Evolutionary conservation across 2,888 invertebrate species (phyloP).

Genomic region (Miltochrista miniata): DNA sequence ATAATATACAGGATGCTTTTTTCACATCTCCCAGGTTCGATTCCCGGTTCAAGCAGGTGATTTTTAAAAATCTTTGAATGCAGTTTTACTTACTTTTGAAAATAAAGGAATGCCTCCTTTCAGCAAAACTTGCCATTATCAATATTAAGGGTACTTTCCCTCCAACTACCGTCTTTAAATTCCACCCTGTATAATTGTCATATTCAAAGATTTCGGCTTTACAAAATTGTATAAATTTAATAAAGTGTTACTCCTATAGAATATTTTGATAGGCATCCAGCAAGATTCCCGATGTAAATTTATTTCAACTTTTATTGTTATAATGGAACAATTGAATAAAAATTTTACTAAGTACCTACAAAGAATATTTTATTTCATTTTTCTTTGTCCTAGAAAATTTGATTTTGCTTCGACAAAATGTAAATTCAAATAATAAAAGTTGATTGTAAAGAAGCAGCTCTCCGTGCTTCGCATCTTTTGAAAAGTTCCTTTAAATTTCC

Average conservation of each 20-base stretch:
- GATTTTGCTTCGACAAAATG: not conserved
- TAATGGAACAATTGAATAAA: not conserved
- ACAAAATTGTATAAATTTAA: not conserved
- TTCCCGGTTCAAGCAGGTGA: too few relatives aligned
- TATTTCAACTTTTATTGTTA: not conserved
- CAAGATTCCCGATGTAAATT: not conserved
- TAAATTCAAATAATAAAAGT: not conserved
- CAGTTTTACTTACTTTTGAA: too few relatives aligned
- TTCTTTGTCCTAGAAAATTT: not conserved
- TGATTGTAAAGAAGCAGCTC: not conserved
- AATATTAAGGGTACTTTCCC: too few relatives aligned
- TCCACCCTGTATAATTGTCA: too few relatives aligned
- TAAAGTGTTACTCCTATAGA: not conserved
- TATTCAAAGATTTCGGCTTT: not conserved
- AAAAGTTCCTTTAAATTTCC: too few relatives aligned
- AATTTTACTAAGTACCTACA: not conserved
- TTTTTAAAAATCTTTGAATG: too few relatives aligned
- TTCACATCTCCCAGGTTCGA: too few relatives aligned
- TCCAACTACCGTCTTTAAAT: too few relatives aligned
- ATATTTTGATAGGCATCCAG: not conserved
- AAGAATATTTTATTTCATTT: not conserved
- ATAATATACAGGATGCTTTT: too few relatives aligned
- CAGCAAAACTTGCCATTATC: too few relatives aligned
- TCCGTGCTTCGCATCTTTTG: too few relatives aligned
- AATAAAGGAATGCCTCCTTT: too few relatives aligned